Conservation (phyloP, 2,888 invertebrate species). For the Phragmatobia fuliginosa region DNA sequence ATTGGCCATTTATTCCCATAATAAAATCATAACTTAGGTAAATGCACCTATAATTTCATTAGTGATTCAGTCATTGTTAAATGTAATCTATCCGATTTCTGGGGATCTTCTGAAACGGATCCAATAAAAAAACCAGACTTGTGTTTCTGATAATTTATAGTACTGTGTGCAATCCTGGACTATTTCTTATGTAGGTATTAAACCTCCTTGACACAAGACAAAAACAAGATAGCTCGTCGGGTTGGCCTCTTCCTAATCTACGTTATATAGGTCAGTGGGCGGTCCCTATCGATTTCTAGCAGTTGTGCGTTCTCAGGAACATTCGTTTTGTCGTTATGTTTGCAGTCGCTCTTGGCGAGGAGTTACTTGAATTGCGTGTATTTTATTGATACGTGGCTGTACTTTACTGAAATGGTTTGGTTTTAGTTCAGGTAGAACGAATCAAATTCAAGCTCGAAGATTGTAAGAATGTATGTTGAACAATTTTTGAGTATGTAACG, state of each 20-base stretch:
- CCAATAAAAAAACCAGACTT: not conserved
- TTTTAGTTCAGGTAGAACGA: not conserved
- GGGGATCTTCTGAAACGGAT: slow-evolving; percentile 15
- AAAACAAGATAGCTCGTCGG: slow-evolving; percentile 52
- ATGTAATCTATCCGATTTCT: too few species aligned
- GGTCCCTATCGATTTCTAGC: slow-evolving; percentile 81
- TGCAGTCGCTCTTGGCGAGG: slow-evolving; percentile 32
- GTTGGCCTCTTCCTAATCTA: slow-evolving; percentile 52
- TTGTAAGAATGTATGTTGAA: not conserved
- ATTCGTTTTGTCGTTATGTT: slow-evolving; percentile 49
- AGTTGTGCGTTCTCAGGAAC: slow-evolving; percentile 75
- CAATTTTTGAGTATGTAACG: not conserved
- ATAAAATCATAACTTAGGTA: too few species aligned
- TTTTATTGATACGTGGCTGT: slow-evolving; percentile 44
- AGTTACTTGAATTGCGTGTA: slow-evolving; percentile 50
- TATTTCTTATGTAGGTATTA: slow-evolving; percentile 45
- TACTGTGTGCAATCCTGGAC: slow-evolving; percentile 30
- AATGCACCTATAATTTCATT: not conserved
- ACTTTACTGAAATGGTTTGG: slow-evolving; percentile 24
- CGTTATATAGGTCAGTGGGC: slow-evolving; percentile 65
- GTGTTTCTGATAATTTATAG: slow-evolving; percentile 29
- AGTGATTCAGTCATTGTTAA: not conserved
- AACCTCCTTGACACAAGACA: slow-evolving; percentile 54
- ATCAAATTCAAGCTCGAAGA: not conserved
- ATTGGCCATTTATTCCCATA: not conserved